Evolutionary conservation across 2,113 vertebrate genomes (phyloP), one percentile per base, ranked within the genome.

Genomic region (Neotoma lepida): DNA sequence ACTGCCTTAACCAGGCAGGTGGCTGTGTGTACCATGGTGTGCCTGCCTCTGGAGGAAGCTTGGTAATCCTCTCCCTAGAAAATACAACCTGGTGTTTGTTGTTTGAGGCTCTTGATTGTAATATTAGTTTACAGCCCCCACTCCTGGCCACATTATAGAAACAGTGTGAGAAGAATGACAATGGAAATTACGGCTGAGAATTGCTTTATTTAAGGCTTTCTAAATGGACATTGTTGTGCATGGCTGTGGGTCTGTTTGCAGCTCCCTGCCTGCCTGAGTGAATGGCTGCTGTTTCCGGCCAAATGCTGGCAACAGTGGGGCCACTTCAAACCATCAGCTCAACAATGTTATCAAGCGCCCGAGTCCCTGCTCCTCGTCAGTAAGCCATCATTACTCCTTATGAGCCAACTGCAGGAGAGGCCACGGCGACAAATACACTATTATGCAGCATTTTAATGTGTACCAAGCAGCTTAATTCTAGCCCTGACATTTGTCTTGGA

Each of bases 341-440:
- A 51, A 96, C 95, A 98, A 95, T 97, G 89, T 96, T 97, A 94
- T 97, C 97, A 97, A 95, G 96, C 71, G 6, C 74, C 93, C 89
- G 96, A 96, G 91, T 61, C 95, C 96, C 93, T 94, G 93, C 90
- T 98, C 95, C 96, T 95, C 54, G 73, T 97, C 97, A 95, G 97
- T 87, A 96, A 96, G 94, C 97, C 4, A 0, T 95, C 96, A 95
- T 98, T 98, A 97, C 95, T 97, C 97, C 92, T 95, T 93, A 73
- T 88, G 92, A 97, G 6, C 68, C 94, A 92, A 78, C 91, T 30
- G 93, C 85, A 96, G 97, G 87, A 49, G 93, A 54, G 73, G 76
- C 71, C 86, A 93, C 94, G 9, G 77, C 12, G 54, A 95, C 58
- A 93, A 93, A 96, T 90, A 96, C 92, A 93, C 94, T 88, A 93